These are phyloP conservation scores for Galagoides demidoff DNA, from an alignment of 2,797 vertebrate species.

Conservation along the genomic window DNA sequence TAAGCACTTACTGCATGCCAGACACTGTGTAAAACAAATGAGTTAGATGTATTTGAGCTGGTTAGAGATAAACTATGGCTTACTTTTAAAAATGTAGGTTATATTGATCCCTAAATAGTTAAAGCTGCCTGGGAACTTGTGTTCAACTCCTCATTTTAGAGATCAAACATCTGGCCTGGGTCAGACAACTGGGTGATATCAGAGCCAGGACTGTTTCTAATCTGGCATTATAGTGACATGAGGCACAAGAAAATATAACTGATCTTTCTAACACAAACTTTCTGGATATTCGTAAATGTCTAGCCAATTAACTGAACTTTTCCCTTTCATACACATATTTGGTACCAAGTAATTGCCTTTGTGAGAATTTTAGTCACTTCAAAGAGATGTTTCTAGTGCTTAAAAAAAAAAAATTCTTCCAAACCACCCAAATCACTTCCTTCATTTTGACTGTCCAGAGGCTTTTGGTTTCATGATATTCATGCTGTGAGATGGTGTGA, in stretches of 20 bases:
- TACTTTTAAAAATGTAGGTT: background rate
- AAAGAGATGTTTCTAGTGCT: background rate
- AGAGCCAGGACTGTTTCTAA: background rate
- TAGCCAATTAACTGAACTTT: background rate
- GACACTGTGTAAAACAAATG: background rate
- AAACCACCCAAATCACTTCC: background rate
- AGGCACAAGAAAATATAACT: background rate
- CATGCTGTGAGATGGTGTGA: background rate
- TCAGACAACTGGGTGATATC: background rate
- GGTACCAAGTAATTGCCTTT: background rate
- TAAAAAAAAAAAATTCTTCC: background rate
- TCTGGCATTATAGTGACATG: background rate
- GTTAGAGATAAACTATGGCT: background rate
- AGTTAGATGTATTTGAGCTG: background rate
- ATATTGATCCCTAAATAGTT: background rate
- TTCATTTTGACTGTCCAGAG: slow-evolving; percentile 4
- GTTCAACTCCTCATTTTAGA: slow-evolving; percentile 13
- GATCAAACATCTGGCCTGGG: background rate
- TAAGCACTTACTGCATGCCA: background rate
- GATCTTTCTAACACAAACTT: slow-evolving; percentile 34
- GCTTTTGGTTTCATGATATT: slow-evolving; percentile 14
- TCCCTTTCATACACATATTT: background rate
- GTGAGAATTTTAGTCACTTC: slow-evolving; percentile 19
- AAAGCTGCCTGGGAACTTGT: background rate
- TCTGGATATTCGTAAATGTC: slow-evolving; percentile 26